Conservation (phyloP, 1,140 invertebrate genomes). For the Rhynchophorus ferrugineus region DNA sequence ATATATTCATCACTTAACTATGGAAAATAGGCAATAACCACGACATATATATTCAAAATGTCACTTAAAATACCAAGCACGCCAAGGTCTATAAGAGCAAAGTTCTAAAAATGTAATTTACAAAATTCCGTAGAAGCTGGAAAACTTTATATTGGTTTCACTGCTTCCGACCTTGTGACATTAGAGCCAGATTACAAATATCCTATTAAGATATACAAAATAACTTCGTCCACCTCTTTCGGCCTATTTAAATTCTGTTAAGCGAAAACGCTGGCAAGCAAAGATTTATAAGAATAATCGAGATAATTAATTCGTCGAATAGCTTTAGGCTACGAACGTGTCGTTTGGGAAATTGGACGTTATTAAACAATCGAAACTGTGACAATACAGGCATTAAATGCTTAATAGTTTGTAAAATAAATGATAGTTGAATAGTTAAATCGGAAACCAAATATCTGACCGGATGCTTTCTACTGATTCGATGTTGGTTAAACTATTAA, state of each 20-base stretch:
- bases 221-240: too few species aligned
- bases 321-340: background rate
- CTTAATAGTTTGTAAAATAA: slow-evolving; percentile 12
- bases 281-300: too few species aligned
- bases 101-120: slow-evolving; percentile 25
- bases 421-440: slow-evolving; percentile 10
- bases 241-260: too few species aligned
- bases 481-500: slow-evolving; percentile 19
- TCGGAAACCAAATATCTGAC: slow-evolving; percentile 21
- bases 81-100: slow-evolving; percentile 13
- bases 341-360: background rate
- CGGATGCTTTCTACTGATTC: slow-evolving; percentile 11
- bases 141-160: slow-evolving; percentile 24
- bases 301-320: background rate
- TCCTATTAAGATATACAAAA: slow-evolving; percentile 13
- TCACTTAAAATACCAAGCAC: slow-evolving; percentile 16
- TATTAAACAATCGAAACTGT: background rate
- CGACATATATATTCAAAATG: background rate
- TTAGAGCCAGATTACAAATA: slow-evolving; percentile 12
- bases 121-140: slow-evolving; percentile 18
- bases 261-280: too few species aligned
- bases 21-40: too few species aligned
- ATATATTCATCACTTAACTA: too few species aligned
- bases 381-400: background rate
- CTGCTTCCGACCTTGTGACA: slow-evolving; percentile 16